Evolutionary conservation across 2,888 invertebrate genomes (phyloP).

Genomic region (Folsomia manolachei): DNA sequence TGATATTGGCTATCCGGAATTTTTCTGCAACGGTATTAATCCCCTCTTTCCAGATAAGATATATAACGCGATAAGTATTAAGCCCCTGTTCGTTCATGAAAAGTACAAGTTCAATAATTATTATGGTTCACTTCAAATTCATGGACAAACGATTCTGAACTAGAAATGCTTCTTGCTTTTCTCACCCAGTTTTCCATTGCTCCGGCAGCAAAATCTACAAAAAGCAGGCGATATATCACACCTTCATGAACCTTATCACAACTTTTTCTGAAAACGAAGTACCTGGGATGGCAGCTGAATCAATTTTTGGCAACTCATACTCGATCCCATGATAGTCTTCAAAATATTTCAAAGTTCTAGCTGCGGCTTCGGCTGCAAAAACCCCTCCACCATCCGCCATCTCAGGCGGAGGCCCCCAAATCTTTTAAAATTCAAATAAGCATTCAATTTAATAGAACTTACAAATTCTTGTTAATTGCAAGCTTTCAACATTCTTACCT

Average conservation of each 20-base stretch:
- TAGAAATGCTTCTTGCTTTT: neutral
- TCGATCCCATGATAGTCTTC: slow-evolving; percentile 22
- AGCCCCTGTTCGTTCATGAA: too few species aligned
- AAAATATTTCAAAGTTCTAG: slow-evolving; percentile 32
- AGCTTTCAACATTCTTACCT: neutral
- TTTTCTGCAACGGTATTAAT: slow-evolving; percentile 24
- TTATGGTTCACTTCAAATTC: neutral
- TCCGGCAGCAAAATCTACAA: slow-evolving; percentile 18
- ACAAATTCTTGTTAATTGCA: neutral
- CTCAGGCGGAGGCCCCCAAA: slow-evolving; percentile 13
- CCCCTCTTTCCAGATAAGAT: slow-evolving; percentile 16
- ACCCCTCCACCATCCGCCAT: neutral
- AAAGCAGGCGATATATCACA: too few species aligned
- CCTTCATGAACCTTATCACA: too few species aligned
- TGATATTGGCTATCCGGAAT: slow-evolving; percentile 19
- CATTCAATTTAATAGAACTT: neutral
- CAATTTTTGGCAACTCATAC: slow-evolving; percentile 27
- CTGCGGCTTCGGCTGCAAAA: slow-evolving; percentile 24
- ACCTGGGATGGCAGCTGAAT: slow-evolving; percentile 21
- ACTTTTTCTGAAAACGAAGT: too few species aligned
- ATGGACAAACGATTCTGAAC: neutral
- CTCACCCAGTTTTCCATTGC: slow-evolving; percentile 36
- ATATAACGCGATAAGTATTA: slow-evolving; percentile 22
- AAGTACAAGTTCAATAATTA: neutral
- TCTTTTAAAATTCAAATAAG: slow-evolving; percentile 1